phyloP scores from a whole-genome alignment of 2,113 vertebrate species.

The Salvelinus namaycush region DNA sequence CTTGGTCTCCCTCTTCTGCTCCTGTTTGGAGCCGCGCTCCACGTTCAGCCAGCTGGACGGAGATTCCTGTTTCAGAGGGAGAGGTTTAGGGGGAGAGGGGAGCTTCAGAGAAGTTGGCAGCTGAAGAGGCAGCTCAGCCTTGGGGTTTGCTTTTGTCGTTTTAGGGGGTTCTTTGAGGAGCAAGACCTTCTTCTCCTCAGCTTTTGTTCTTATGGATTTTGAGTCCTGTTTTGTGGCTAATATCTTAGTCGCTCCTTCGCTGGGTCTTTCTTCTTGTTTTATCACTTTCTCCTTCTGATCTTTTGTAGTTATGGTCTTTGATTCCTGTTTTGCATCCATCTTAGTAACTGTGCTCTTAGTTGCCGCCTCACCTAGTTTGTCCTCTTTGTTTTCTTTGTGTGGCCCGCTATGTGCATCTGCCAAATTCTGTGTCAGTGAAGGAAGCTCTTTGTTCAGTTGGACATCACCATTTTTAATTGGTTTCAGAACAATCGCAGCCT shows the following conservation, averaged over 20 bases:
- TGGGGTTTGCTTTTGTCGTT: background rate
- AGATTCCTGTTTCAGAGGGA: conserved; percentile 40
- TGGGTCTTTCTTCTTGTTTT: background rate
- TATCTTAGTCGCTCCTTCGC: background rate
- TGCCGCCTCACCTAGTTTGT: too few relatives aligned
- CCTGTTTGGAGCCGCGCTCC: conserved; percentile 53
- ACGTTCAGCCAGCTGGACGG: conserved; percentile 68
- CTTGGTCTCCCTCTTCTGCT: conserved; percentile 52
- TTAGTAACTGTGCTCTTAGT: conserved; percentile 31
- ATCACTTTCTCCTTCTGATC: background rate
- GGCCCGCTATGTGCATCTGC: too few relatives aligned
- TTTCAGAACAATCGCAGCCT: conserved; percentile 47
- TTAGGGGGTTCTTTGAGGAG: conserved; percentile 19
- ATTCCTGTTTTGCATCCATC: conserved; percentile 22
- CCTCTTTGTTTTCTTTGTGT: too few relatives aligned
- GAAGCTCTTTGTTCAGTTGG: conserved; percentile 51
- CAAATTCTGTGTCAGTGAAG: conserved; percentile 37
- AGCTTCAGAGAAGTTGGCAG: conserved; percentile 40
- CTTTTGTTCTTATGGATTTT: conserved; percentile 5
- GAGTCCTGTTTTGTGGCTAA: conserved; percentile 5
- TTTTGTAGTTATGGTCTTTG: conserved; percentile 4
- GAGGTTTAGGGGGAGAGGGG: conserved; percentile 19
- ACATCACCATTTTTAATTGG: conserved; percentile 52
- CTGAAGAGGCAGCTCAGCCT: conserved; percentile 5
- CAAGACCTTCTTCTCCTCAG: conserved; percentile 13